Evolutionary conservation across 2,888 invertebrate species (phyloP), one percentile per base, ranked within the genome.

Genomic region (Beris chalybata): DNA sequence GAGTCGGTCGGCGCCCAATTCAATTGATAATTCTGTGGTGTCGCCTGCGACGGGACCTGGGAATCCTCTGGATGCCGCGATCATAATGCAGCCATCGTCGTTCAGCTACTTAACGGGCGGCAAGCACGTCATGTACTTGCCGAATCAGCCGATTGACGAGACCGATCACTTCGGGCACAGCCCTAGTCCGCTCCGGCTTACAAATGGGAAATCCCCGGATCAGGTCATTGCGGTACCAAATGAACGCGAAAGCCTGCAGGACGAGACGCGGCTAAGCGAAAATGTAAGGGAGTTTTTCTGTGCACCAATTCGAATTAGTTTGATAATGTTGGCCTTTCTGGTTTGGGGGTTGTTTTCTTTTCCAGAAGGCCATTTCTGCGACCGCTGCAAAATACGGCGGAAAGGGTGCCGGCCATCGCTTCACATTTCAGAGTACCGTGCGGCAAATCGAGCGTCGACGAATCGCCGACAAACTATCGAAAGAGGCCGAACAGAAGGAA

Each of bases 371-470:
- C 38, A 9, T 38, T 38, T 38, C 38, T 9, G 38, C 9, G 1
- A 7, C 38, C 38, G 38, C 7, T 38, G 7, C 3, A 22, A 56
- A 31, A 31, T 13, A 13, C 22, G 12, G 22, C 22, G 30, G 48
- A 7, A 61, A 67, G 38, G 50, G 7, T 56, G 50, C 54, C 12
- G 82, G 83, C 58, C 90, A 89, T 75, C 84, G 90, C 71, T 93
- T 92, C 80, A 90, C 90, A 0, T 93, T 92, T 80, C 92, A 93
- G 78, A 92, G 91, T 55, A 92, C 92, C 0, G 89, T 92, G 9
- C 77, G 92, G n/a, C 90, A 92, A 78, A 86, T 91, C 61, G 92
- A 93, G 80, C 82, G 91, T 68, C 85, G 87, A 55, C 81, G 87
- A 63, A 79, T 92, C 58, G 89, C 92, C 0, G 91, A 92, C 74